Evolutionary conservation across 2,888 invertebrate species (phyloP), one percentile per base, ranked within the genome.

Genomic region (Papilio gigon): DNA sequence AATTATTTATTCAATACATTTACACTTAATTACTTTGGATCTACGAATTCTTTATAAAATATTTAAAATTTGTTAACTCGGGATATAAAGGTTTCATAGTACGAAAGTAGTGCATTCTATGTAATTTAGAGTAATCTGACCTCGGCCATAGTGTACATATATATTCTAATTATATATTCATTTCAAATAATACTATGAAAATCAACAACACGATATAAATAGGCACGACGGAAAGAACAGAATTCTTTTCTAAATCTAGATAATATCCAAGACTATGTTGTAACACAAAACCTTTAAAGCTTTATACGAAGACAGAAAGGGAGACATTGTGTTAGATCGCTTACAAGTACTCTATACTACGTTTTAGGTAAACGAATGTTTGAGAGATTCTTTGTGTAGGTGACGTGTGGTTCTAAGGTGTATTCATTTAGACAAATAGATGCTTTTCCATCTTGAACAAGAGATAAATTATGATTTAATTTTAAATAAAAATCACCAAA

Each of bases 151-250:
- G n/a, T 37, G 59, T 37, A n/a, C 20, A 8, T 22, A 76, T 81
- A 81, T 77, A 77, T 77, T 78, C 76, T 73, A 80, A 78, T 75
- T 78, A 78, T 79, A 80, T 58, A 44, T 58, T 33, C 22, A 67
- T 72, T 81, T 83, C 80, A 84, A 82, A 75, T 79, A 81, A 84
- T 83, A 80, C 81, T 85, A 81, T 86, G 81, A 86, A 87, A 85
- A 86, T 82, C 78, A 87, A 87, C 85, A 86, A 84, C 74, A 75
- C 64, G 63, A 71, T 77, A 80, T 79, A 80, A 79, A 82, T 83
- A 88, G 88, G 87, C 87, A 88, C 86, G 84, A 82, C 81, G 83
- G 85, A 86, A 81, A 84, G 70, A 84, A 76, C 63, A 68, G 67
- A 77, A 74, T 75, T 75, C 74, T 73, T 72, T 70, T 70, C 53